A percentile compares a stretch with the other conserved stretches of the same genome.
These are phyloP conservation scores for Nymphalis io DNA, from an alignment of 1,140 invertebrate species.

Conservation along the genomic window DNA sequence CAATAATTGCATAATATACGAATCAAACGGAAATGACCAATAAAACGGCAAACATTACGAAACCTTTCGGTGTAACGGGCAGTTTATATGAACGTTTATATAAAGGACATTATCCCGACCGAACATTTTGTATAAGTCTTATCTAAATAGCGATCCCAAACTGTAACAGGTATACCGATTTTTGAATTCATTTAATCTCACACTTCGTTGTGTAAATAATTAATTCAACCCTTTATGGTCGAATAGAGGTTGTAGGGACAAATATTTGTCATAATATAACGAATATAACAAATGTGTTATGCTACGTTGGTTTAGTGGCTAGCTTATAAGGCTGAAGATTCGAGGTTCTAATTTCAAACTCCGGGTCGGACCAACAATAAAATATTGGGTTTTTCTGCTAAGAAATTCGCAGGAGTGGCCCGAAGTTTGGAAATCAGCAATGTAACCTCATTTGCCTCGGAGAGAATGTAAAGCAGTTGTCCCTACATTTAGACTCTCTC, in stretches of 20 bases:
- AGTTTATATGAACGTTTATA: not conserved
- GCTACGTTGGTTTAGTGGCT: no score
- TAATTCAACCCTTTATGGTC: not conserved
- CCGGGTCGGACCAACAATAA: no score
- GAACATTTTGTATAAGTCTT: not conserved
- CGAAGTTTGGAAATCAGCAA: no score
- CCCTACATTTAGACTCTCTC: no score
- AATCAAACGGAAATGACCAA: not conserved
- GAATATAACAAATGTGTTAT: no score
- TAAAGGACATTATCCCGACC: not conserved
- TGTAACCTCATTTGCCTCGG: no score
- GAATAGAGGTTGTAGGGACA: not conserved
- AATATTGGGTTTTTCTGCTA: no score
- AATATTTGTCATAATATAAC: not conserved
- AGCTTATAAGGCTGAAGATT: no score
- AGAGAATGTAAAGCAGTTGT: no score
- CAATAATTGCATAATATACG: no score
- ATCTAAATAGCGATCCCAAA: not conserved
- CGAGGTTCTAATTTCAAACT: no score
- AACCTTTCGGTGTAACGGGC: not conserved
- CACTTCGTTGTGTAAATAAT: not conserved
- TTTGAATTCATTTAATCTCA: not conserved
- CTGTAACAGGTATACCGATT: constrained; percentile 2
- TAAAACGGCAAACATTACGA: not conserved
- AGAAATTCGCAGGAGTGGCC: no score